Base-by-base conservation (phyloP, 2,888 invertebrate species). In the Hyalella azteca region DNA sequence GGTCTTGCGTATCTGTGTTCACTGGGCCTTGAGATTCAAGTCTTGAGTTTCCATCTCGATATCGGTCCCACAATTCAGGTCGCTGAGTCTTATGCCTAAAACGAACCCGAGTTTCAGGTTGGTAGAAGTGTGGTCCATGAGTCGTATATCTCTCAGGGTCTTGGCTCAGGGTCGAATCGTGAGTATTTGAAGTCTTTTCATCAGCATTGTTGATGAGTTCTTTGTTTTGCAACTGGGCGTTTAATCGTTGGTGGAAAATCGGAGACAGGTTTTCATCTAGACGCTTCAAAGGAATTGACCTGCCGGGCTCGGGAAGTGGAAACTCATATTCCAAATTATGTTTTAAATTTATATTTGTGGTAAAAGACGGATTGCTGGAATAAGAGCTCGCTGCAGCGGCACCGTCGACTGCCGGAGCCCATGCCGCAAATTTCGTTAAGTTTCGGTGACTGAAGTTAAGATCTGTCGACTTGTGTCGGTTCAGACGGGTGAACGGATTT, bases 231-330 rank as follows among this genome's bases (percentile, higher is more conserved):
- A n/a, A n/a, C n/a, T n/a, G n/a, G n/a, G n/a, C n/a, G n/a, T n/a
- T n/a, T n/a, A n/a, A n/a, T n/a, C n/a, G n/a, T n/a, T n/a, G 4
- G 29, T 7, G 54, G 54, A 26, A 54, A 54, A 54, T 54, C 54
- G 22, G 54, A 7, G 54, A 22, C 13, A 29, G 54, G 54, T 54
- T 54, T 29, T 19, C 54, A 2, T 66, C 66, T 32, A 39, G 66
- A 19, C 66, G 66, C 39, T 66, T 66, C 66, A 66, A 36, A 29
- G 66, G 66, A 15, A 66, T 66, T 9, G 66, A 66, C 19, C 66
- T 22, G 7, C 66, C 66, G 3, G 36, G n/a, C 19, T 9, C 66
- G 2, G 3, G 36, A 22, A n/a, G 29, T 39, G 32, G n/a, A 19
- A 36, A 36, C 19, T 29, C 66, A 29, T 22, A 4, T 5, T 9